Base-by-base conservation (phyloP, 92 coral and sea anemone species). In the Hydrozoanthus gracilis region DNA sequence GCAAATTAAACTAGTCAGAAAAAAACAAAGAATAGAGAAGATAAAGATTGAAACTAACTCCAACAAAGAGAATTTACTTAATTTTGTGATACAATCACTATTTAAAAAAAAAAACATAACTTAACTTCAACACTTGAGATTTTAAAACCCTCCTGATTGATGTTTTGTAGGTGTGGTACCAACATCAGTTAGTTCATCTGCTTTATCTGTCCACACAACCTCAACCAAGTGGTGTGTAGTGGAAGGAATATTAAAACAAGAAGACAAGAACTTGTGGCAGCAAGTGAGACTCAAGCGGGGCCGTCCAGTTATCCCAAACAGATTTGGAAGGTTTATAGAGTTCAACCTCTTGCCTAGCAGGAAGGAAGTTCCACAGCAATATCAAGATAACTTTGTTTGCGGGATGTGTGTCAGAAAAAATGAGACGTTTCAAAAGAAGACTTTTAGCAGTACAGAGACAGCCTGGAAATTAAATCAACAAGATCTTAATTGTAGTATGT, bases 151-250 rank as follows among this genome's bases (percentile, higher is more conserved):
- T 27, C 39, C 39, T 27, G 39, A 27, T 27, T 27, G 39, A 27
- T 27, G 39, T 27, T 27, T 27, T 27, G 39, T 27, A 27, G 39
- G 39, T 27, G 44, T 16, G 9, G 60, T 44, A 9, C 7, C 1
- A 44, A 15, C 60, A 73, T 50, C 78, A 6, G 56, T 47, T 16
- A 56, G 49, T 3, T 6, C 52, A 50, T 35, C 20, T 9, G 9
- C 71, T 4, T 14, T 55, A n/a, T 27, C 66, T 8, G 39, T 80
- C 17, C 54, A 83, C 76, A 85, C 87, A 47, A 69, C 82, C 44
- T 55, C 88, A 51, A 89, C 91, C 56, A 91, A 90, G 10, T 94
- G 98, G 98, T 96, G 99, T 88, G 94, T 94, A 13, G 96, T 93
- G 7, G 96, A 96, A 20, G 99, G 99, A 20, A 85, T 93, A 11